A percentile compares a stretch with the other conserved stretches of the same genome.
Conservation (phyloP, 2,113 vertebrate genomes). For the Cololabis saira region DNA sequence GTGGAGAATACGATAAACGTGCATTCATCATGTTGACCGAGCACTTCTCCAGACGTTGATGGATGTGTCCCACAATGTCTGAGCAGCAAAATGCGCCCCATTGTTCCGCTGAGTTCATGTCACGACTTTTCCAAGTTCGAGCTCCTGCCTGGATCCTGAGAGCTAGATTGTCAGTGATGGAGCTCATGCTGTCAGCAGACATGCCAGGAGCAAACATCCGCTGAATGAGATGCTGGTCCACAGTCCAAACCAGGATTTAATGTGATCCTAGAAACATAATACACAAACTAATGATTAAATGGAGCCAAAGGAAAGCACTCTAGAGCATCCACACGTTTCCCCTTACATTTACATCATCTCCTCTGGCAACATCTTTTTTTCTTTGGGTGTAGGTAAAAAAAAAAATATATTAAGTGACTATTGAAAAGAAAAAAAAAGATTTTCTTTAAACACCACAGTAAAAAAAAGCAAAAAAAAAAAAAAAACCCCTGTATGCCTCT, state of each 20-base stretch:
- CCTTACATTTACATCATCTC: constrained; percentile 9
- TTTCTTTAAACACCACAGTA: constrained; percentile 2
- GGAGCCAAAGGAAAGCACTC: constrained; percentile 34
- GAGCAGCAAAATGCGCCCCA: constrained; percentile 25
- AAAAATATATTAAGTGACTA: not conserved
- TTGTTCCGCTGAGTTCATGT: constrained; percentile 45
- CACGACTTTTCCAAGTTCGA: constrained; percentile 40
- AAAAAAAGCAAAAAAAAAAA: too few species aligned
- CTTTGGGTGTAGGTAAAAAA: constrained; percentile 6
- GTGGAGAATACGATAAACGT: constrained; percentile 15
- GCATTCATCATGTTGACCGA: not conserved
- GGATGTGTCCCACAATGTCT: constrained; percentile 48
- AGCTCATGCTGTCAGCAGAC: constrained; percentile 40
- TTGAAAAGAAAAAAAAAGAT: constrained; percentile 18
- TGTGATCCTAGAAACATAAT: constrained; percentile 68
- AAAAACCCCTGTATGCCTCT: too few species aligned
- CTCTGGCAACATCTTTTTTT: constrained; percentile 2
- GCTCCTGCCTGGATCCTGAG: constrained; percentile 39
- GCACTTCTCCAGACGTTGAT: constrained; percentile 41
- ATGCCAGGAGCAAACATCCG: constrained; percentile 69
- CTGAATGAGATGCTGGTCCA: constrained; percentile 46
- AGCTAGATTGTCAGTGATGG: constrained; percentile 43
- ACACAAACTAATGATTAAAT: constrained; percentile 66
- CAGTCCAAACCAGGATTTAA: constrained; percentile 58
- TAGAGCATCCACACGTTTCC: constrained; percentile 41